Evolutionary conservation across 2,797 vertebrate species (phyloP).

Genomic region (Bradypodion pumilum): DNA sequence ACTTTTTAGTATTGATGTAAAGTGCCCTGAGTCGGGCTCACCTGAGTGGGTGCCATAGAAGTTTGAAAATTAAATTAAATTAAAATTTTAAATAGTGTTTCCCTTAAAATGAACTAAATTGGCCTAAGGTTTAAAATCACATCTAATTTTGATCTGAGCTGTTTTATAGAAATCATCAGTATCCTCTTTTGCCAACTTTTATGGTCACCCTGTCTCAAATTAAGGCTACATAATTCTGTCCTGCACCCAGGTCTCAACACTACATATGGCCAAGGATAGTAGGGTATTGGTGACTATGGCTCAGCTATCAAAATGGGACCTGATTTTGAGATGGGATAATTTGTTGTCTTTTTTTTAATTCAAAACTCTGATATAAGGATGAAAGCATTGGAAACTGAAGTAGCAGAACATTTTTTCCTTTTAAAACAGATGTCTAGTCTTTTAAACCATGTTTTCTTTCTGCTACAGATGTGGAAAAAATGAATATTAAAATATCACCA

Average conservation of each 20-base stretch:
- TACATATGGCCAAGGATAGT: not conserved
- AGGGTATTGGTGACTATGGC: not conserved
- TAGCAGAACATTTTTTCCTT: not conserved
- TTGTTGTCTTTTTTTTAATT: not conserved
- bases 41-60: too few species aligned
- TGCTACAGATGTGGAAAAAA: slow-evolving; percentile 27
- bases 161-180: too few species aligned
- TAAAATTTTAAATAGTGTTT: too few species aligned
- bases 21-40: too few species aligned
- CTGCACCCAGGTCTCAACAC: not conserved
- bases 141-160: too few species aligned
- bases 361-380: not conserved
- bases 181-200: too few species aligned
- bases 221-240: not conserved
- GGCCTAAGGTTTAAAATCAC: too few species aligned
- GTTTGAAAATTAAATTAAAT: too few species aligned
- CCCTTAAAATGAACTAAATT: too few species aligned
- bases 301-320: not conserved
- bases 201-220: too few species aligned
- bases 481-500: slow-evolving; percentile 9
- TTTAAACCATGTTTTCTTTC: rapidly evolving
- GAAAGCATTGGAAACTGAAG: not conserved
- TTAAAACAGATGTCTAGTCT: not conserved
- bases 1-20: too few species aligned
- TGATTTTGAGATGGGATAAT: too few species aligned